Percentiles rank a stretch among this genome's conserved stretches.
Evolutionary conservation across 1,140 invertebrate species (phyloP).

Genomic region (Caenorhabditis elegans): DNA sequence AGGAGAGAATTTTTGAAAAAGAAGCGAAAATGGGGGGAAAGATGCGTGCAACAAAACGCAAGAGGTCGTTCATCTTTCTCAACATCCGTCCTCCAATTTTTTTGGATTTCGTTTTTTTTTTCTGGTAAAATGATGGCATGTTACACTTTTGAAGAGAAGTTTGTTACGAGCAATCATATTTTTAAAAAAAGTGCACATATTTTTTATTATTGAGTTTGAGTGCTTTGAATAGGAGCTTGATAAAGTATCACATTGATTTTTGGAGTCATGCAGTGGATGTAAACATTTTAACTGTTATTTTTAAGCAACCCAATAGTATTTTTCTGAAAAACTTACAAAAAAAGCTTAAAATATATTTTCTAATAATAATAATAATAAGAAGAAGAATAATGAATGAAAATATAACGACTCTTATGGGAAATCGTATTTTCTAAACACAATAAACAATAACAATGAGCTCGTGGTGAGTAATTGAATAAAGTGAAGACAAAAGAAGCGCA

Average conservation of each 20-base stretch:
- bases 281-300: too few species aligned
- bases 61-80: constrained; percentile 29
- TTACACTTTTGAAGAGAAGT: neutral
- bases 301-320: too few species aligned
- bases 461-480: neutral
- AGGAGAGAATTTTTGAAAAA: constrained; percentile 11
- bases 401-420: too few species aligned
- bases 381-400: too few species aligned
- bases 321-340: neutral
- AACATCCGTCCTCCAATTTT: neutral
- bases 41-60: constrained; percentile 17
- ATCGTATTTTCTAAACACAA: too few species aligned
- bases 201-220: neutral
- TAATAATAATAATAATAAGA: too few species aligned
- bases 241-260: neutral
- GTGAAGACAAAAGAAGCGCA: neutral
- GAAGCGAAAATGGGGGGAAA: neutral
- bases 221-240: neutral
- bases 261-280: neutral
- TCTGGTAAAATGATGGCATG: neutral
- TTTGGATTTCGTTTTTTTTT: neutral
- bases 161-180: constrained; percentile 1
- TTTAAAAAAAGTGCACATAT: neutral
- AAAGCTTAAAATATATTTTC: too few species aligned
- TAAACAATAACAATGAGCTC: neutral